These are phyloP conservation scores for Plagodis pulveraria DNA, from an alignment of 2,888 invertebrate genomes.

Conservation along the genomic window DNA sequence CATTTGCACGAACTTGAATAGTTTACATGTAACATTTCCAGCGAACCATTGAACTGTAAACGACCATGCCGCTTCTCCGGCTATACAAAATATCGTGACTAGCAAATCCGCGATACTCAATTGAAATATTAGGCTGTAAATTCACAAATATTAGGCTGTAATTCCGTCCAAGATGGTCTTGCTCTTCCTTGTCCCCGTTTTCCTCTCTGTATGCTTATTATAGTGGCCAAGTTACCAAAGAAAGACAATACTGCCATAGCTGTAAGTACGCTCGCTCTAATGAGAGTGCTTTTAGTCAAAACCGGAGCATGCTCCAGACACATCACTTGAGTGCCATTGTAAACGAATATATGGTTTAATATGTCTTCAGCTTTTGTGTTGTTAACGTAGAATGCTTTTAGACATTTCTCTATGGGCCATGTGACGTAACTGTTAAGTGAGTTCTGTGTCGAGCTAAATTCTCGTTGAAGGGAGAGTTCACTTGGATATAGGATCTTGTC, in stretches of 20 bases:
- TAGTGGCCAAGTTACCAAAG: constrained; percentile 90
- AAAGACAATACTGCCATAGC: constrained; percentile 90
- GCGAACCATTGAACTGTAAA: constrained; percentile 93
- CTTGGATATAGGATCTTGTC: constrained; percentile 50
- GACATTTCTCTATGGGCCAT: constrained; percentile 72
- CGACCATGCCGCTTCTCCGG: constrained; percentile 92
- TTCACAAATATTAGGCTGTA: no score
- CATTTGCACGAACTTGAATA: constrained; percentile 93
- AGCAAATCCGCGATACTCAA: constrained; percentile 93
- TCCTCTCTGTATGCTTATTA: constrained; percentile 89
- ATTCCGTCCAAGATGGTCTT: constrained; percentile 88
- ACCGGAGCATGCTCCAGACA: constrained; percentile 88
- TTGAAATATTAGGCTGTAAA: constrained; percentile 92
- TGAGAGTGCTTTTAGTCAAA: constrained; percentile 86
- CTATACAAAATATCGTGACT: constrained; percentile 92
- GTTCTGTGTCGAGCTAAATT: constrained; percentile 50
- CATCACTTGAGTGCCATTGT: constrained; percentile 65
- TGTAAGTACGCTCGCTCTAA: constrained; percentile 88
- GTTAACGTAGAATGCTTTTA: constrained; percentile 58
- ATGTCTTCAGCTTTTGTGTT: constrained; percentile 53
- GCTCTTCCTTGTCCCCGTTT: constrained; percentile 83
- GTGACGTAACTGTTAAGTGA: constrained; percentile 43
- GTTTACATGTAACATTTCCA: constrained; percentile 90
- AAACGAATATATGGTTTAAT: constrained; percentile 49
- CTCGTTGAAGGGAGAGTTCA: constrained; percentile 54